Evolutionary conservation across 1,140 invertebrate genomes (phyloP).

Genomic region (Aporrectodea caliginosa): DNA sequence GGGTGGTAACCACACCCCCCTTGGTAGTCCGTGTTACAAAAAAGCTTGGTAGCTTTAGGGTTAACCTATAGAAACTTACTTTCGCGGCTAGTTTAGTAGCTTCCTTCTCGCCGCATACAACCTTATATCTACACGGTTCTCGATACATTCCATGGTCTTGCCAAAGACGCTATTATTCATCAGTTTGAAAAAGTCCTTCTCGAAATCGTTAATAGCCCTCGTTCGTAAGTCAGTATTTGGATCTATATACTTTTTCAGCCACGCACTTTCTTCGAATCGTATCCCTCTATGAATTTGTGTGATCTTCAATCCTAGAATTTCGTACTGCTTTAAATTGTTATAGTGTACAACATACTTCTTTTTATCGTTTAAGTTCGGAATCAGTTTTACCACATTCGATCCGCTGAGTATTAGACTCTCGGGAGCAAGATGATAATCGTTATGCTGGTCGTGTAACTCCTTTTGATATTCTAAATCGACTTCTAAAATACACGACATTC

Average conservation of each 20-base stretch:
- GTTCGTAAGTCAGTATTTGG: slow-evolving; percentile 24
- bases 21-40: too few relatives aligned
- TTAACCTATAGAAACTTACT: too few relatives aligned
- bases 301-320: slow-evolving; percentile 8
- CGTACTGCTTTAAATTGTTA: slow-evolving; percentile 32
- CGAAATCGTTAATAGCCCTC: slow-evolving; percentile 7
- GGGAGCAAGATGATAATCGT: slow-evolving; percentile 20
- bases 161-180: slow-evolving; percentile 18
- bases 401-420: not conserved
- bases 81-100: not conserved
- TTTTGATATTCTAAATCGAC: slow-evolving; percentile 30
- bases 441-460: slow-evolving; percentile 25
- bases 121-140: not conserved
- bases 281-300: slow-evolving; percentile 25
- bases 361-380: slow-evolving; percentile 32
- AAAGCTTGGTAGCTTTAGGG: too few relatives aligned
- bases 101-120: not conserved
- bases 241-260: slow-evolving; percentile 33
- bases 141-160: slow-evolving; percentile 15
- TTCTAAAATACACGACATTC: slow-evolving; percentile 28
- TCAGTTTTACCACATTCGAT: slow-evolving; percentile 19
- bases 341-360: slow-evolving; percentile 34
- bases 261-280: slow-evolving; percentile 26
- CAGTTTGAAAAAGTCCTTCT: slow-evolving; percentile 20
- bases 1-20: too few relatives aligned